These are phyloP conservation scores for Planiliza haematocheilus DNA, from an alignment of 2,113 vertebrate genomes.

Conservation along the genomic window DNA sequence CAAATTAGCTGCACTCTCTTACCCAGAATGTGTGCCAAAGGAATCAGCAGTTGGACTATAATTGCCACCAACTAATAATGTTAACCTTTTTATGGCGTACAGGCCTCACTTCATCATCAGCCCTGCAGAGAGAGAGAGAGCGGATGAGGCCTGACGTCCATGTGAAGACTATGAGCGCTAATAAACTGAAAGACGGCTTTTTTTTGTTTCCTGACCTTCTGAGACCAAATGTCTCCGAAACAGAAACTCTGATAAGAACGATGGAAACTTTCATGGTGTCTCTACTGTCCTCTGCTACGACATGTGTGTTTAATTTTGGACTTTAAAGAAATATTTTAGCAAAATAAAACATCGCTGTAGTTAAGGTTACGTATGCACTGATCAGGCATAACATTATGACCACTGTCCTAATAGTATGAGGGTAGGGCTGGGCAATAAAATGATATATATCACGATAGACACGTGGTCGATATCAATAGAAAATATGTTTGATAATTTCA, in stretches of 20 bases:
- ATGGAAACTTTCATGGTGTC: not conserved
- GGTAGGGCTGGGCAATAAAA: no score
- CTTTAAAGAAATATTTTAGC: not conserved
- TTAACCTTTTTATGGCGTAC: constrained; percentile 64
- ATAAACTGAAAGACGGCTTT: not conserved
- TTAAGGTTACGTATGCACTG: no score
- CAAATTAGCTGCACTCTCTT: constrained; percentile 58
- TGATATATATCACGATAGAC: no score
- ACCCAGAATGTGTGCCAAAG: constrained; percentile 50
- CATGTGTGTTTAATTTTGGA: not conserved
- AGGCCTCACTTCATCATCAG: constrained; percentile 44
- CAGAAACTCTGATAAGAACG: no score
- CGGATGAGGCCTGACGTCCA: constrained; percentile 9
- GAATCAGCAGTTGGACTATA: constrained; percentile 60
- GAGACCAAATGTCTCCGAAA: no score
- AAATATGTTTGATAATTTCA: no score
- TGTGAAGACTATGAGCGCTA: not conserved
- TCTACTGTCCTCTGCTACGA: no score
- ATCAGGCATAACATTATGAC: no score
- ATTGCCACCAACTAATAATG: constrained; percentile 66
- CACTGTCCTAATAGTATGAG: no score
- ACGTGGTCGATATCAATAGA: no score
- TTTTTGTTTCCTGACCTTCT: constrained; percentile 18
- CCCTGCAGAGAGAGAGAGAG: not conserved
- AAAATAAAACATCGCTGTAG: no score